Base-by-base conservation (phyloP, 2,888 invertebrate genomes). In the Dioctria rufipes region DNA sequence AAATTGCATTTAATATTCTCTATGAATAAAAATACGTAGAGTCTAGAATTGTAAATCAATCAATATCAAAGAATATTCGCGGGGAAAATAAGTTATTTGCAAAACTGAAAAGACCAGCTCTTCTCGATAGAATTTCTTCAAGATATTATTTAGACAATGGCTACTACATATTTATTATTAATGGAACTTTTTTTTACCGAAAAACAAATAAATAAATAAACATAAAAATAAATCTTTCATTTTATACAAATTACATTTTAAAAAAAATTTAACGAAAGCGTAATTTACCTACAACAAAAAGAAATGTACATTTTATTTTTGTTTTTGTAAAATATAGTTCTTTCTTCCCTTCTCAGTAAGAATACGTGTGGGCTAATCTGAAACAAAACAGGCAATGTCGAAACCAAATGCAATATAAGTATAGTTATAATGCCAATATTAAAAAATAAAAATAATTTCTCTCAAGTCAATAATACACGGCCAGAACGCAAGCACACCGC, bases 151-250 rank as follows among this genome's bases (percentile, higher is more conserved):
- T 61, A 61, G 61, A 61, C 61, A 61, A 61, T 61, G 11, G 37
- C 61, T 61, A 25, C 25, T 25, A 61, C 61, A 61, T 13, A 8
- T 39, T 61, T 58, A 25, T 58, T 51, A 60, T 6, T 69, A 37
- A 58, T 73, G 73, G 60, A 73, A 73, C 73, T 73, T 73, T 3
- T 8, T 73, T 73, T 54, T 13, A 66, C 54, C 39, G 60, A 73
- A 73, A 73, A 58, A 73, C 40, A 60, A 51, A 73, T 8, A 54
- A 73, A 73, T 54, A 73, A 58, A 58, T 73, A 73, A 73, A 73
- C 73, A 69, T 69, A 69, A 69, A 69, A 69, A 69, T 69, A 69
- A 54, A 54, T 69, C 51, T 69, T 69, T 69, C 49, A 40, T 43
- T 61, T 73, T 73, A 58, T 58, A 11, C 42, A 25, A 73, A 58